Evolutionary conservation across 2,797 vertebrate genomes (phyloP), one percentile per base, ranked within the genome.

Genomic region (Scolopax rusticola): DNA sequence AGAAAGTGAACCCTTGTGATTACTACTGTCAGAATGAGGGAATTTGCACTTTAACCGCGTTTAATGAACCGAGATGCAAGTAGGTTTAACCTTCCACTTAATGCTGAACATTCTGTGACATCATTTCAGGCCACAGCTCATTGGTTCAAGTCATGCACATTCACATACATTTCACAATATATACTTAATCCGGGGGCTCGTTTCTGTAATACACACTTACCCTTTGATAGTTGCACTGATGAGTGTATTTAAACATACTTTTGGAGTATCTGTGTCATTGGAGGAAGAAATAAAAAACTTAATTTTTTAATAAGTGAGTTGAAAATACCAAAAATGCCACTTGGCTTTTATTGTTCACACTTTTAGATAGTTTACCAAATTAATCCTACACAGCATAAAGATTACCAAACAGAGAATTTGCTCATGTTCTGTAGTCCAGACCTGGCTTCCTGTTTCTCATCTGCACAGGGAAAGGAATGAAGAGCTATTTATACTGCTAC

Each of bases 1-100:
- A 99, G 98, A 99, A 99, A 99, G 98, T 99, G 98, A 99, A 99
- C 99, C 99, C 99, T 98, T 99, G 99, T 98, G 99, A 99, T 99
- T 99, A 99, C 99, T 99, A 99, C 99, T 99, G 99, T 99, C 99
- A 99, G 99, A 99, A 99, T 99, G 99, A 99, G 98, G 99, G 99
- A 99, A 99, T 99, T 99, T 99, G 99, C 99, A 99, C 99, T 98
- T 99, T 99, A 99, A 99, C 99, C 98, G 98, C 99, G 98, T 98
- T 99, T 99, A 99, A 99, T 99, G 99, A 99, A 99, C 99, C 99
- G 90, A 99, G 98, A 99, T 99, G 99, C 99, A 99, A 99, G 99
- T 99, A 99, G 99, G 99, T 99, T 99, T 98, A 98, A 98, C 98
- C 98, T 98, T 98, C 98, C 98, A 98, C 98, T 98, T 98, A 98